phyloP scores from a whole-genome alignment of 2,113 vertebrate species.

The Pangasianodon gigas region DNA sequence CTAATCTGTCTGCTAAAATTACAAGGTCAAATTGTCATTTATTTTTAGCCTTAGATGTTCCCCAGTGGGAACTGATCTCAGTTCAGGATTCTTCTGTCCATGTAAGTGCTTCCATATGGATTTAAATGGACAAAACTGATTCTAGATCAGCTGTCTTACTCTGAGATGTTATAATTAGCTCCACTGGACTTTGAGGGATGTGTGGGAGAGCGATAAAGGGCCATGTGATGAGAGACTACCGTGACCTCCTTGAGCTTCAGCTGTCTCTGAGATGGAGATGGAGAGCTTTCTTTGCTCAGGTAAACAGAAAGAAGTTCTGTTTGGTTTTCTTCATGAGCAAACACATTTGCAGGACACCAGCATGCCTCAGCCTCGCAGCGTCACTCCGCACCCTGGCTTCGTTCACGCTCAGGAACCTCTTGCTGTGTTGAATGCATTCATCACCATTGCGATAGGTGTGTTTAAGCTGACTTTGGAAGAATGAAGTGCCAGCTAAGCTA shows the following conservation, averaged over 20 bases:
- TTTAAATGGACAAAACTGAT: not conserved
- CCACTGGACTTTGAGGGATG: slow-evolving; percentile 32
- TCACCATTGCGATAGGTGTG: not conserved
- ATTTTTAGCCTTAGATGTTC: not conserved
- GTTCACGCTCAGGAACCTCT: slow-evolving; percentile 18
- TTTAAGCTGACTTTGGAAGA: not conserved
- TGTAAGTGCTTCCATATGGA: slow-evolving; percentile 20
- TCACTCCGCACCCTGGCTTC: slow-evolving; percentile 43
- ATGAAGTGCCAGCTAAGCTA: not conserved
- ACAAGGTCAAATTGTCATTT: slow-evolving; percentile 20
- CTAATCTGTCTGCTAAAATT: not conserved
- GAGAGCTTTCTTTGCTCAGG: slow-evolving; percentile 50
- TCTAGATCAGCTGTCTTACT: not conserved
- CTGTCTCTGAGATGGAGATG: slow-evolving; percentile 45
- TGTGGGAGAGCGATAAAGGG: not conserved
- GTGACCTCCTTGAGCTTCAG: slow-evolving; percentile 43
- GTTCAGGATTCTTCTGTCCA: not conserved
- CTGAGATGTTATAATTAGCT: not conserved
- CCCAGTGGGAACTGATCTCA: not conserved
- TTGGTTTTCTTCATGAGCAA: slow-evolving; percentile 46
- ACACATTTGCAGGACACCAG: slow-evolving; percentile 40
- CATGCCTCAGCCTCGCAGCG: slow-evolving; percentile 26
- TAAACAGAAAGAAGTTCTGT: slow-evolving; percentile 38
- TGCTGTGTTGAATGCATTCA: slow-evolving; percentile 22
- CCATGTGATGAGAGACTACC: slow-evolving; percentile 30